A percentile compares a stretch with the other conserved stretches of the same genome.
Conservation (phyloP, 2,797 vertebrate genomes). For the Falco berigora region DNA sequence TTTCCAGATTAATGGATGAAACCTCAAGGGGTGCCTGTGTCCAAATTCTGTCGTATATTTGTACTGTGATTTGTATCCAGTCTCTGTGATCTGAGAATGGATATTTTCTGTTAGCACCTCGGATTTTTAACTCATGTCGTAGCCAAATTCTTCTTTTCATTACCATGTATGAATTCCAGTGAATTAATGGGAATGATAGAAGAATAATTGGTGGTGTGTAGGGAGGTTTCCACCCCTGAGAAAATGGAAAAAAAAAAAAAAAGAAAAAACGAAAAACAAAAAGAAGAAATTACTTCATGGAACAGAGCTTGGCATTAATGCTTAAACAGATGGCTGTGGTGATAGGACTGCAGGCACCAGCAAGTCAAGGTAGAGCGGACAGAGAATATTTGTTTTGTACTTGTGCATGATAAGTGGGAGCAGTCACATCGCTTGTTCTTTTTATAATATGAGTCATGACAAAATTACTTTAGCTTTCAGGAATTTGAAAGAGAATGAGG, state of each 20-base stretch:
- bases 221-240: background rate
- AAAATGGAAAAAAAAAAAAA: no score
- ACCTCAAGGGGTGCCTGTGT: background rate
- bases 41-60: background rate
- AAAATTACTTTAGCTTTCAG: conserved; percentile 75
- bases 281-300: background rate
- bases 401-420: conserved; percentile 67
- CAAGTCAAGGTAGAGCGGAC: conserved; percentile 49
- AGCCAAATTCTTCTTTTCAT: background rate
- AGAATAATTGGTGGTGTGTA: background rate
- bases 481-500: conserved; percentile 65
- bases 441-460: conserved; percentile 75
- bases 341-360: conserved; percentile 48
- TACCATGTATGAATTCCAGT: background rate
- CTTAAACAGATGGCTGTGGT: conserved; percentile 54
- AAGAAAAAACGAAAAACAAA: background rate
- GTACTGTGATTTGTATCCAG: background rate
- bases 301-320: conserved; percentile 34
- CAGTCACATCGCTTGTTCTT: conserved; percentile 72
- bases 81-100: background rate
- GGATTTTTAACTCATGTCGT: background rate
- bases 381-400: conserved; percentile 63
- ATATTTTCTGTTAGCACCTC: background rate
- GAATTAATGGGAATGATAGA: background rate
- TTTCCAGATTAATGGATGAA: background rate